Conservation (phyloP, 1,140 invertebrate genomes). For the Varroa destructor region DNA sequence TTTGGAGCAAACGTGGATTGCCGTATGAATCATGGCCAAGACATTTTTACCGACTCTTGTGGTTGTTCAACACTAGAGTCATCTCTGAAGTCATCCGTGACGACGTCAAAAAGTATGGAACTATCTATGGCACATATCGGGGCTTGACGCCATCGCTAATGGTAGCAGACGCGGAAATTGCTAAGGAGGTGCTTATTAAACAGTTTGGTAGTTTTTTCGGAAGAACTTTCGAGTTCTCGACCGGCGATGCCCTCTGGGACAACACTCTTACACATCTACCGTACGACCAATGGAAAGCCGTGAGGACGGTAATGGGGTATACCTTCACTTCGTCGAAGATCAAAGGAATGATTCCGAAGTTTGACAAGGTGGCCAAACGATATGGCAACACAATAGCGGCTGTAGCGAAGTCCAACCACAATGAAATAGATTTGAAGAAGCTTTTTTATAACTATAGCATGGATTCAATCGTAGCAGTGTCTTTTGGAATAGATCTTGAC, state of each 20-base stretch:
- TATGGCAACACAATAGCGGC: not conserved
- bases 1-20: not conserved
- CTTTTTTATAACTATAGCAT: not conserved
- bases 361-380: not conserved
- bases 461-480: not conserved
- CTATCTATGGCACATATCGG: not conserved
- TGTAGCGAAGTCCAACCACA: not conserved
- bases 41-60: not conserved
- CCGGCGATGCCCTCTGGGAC: not conserved
- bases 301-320: not conserved
- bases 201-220: not conserved
- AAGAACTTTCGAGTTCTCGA: not conserved
- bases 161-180: not conserved
- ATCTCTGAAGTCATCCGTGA: not conserved
- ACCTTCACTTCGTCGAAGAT: not conserved
- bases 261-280: not conserved
- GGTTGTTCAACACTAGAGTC: not conserved
- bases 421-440: not conserved
- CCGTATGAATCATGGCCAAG: not conserved
- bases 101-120: slow-evolving; percentile 1
- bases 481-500: not conserved
- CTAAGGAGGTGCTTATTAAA: not conserved
- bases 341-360: not conserved
- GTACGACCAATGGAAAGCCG: not conserved
- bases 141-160: not conserved